These are phyloP conservation scores for Cuniculus paca DNA, from an alignment of 2,797 vertebrate genomes.

Conservation along the genomic window DNA sequence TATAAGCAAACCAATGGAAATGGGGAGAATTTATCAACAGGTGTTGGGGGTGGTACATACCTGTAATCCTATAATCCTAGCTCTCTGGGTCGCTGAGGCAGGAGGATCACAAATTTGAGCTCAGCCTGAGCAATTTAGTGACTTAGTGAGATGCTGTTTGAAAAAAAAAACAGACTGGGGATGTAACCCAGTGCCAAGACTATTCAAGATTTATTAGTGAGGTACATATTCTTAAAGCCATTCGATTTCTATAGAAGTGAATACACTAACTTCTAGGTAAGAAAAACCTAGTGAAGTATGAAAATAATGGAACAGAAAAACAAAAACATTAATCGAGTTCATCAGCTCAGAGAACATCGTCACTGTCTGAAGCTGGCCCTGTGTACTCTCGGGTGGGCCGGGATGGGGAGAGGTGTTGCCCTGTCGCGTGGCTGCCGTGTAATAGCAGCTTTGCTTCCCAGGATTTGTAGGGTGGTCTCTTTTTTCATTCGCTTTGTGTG, in stretches of 20 bases:
- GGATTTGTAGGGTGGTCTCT: neutral
- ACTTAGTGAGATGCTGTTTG: neutral
- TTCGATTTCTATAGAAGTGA: neutral
- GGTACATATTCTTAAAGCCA: neutral
- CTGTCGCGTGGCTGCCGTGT: neutral
- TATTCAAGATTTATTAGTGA: neutral
- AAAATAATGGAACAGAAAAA: slow-evolving; percentile 22
- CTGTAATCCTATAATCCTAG: neutral
- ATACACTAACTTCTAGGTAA: neutral
- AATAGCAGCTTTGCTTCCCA: slow-evolving; percentile 40
- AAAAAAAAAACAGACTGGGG: neutral
- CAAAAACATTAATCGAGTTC: neutral
- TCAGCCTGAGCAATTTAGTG: neutral
- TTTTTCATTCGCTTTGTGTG: slow-evolving; percentile 43
- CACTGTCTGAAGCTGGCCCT: neutral
- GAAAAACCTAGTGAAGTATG: neutral
- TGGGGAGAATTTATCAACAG: neutral
- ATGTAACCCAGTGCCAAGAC: neutral
- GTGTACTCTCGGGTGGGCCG: neutral
- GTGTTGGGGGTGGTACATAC: neutral
- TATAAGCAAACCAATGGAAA: slow-evolving; percentile 22
- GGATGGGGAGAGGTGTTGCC: neutral
- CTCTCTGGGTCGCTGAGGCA: neutral
- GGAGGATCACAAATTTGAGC: neutral
- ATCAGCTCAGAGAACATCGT: neutral